A percentile compares a stretch with the other conserved stretches of the same genome.
Conservation (phyloP, 2,113 vertebrate genomes). For the Pelmatolapia mariae region DNA sequence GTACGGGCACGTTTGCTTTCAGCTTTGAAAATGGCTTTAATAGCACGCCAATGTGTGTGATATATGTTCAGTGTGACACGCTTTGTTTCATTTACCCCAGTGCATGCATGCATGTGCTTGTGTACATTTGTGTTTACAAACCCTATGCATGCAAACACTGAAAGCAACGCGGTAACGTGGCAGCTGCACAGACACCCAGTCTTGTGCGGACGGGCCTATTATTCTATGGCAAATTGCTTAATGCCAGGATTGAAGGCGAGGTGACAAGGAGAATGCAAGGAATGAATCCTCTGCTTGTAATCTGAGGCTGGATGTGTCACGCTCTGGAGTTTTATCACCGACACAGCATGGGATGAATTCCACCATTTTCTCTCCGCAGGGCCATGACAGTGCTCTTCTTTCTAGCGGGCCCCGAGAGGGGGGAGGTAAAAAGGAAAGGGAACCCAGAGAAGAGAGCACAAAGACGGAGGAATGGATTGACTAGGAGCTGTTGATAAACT, state of each 20-base stretch:
- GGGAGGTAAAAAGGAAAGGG: conserved; percentile 7
- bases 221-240: conserved; percentile 62
- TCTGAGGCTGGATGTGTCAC: conserved; percentile 52
- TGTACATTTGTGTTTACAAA: conserved; percentile 10
- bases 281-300: conserved; percentile 68
- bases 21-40: neutral
- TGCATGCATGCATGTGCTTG: neutral
- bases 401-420: conserved; percentile 28
- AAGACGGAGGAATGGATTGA: conserved; percentile 52
- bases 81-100: neutral
- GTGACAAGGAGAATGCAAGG: conserved; percentile 55
- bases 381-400: conserved; percentile 60
- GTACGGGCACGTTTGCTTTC: neutral
- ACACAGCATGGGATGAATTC: conserved; percentile 64
- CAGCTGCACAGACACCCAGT: conserved; percentile 20
- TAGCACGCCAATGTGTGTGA: neutral
- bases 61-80: neutral
- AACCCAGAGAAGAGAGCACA: conserved; percentile 32
- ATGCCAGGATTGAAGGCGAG: conserved; percentile 56
- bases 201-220: conserved; percentile 47
- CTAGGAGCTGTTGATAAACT: conserved; percentile 71
- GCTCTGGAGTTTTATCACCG: conserved; percentile 60
- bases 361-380: conserved; percentile 57
- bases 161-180: neutral
- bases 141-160: neutral